Conservation (phyloP, 2,797 vertebrate species). For the Aselliscus stoliczkanus region DNA sequence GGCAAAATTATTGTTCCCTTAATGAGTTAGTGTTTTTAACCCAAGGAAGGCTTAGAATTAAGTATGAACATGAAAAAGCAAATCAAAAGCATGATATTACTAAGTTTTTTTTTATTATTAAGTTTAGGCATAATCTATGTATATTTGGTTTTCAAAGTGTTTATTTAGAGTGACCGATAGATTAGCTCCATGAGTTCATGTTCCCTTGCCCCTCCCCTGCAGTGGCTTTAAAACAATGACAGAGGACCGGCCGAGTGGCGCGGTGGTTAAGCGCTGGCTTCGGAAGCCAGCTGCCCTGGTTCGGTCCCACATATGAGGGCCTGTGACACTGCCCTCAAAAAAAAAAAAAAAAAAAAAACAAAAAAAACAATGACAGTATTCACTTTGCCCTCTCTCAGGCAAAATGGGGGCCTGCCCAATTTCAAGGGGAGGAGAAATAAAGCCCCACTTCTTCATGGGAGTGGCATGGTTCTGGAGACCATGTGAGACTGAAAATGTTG, state of each 20-base stretch:
- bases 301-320: too few relatives aligned
- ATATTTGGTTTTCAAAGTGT: background rate
- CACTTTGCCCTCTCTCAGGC: background rate
- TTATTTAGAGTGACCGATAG: background rate
- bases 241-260: too few relatives aligned
- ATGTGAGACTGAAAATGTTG: background rate
- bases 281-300: too few relatives aligned
- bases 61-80: background rate
- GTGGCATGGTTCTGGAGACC: background rate
- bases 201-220: background rate
- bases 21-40: background rate
- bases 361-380: background rate
- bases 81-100: background rate
- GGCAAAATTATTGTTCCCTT: background rate
- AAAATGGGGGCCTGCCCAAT: background rate
- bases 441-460: background rate
- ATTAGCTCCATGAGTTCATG: background rate
- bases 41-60: background rate
- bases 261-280: too few relatives aligned
- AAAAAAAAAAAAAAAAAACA: too few relatives aligned
- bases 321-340: too few relatives aligned
- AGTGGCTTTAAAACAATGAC: background rate
- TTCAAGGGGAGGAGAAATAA: background rate
- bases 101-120: background rate
- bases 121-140: background rate